Evolutionary conservation across 2,888 invertebrate genomes (phyloP).

Genomic region (Drepana falcataria): DNA sequence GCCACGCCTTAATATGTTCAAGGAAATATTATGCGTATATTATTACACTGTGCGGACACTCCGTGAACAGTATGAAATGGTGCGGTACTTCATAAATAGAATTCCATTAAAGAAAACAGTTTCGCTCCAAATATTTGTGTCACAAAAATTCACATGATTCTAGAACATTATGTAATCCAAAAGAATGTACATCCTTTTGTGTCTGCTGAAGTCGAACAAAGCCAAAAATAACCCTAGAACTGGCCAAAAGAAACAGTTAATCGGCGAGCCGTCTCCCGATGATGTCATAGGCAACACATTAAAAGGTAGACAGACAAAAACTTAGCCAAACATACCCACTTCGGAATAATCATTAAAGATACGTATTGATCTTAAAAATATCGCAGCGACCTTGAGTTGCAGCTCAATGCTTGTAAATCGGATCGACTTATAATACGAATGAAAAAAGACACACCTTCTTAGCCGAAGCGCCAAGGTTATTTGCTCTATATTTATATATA

Average conservation of each 20-base stretch:
- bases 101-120: not conserved
- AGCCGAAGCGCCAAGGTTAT: not conserved
- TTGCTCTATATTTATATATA: no score
- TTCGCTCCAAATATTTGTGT: not conserved
- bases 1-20: no score
- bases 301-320: constrained; percentile 39
- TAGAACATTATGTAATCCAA: not conserved
- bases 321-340: constrained; percentile 18
- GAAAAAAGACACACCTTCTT: not conserved
- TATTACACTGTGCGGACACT: no score
- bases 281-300: constrained; percentile 31
- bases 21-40: no score
- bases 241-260: constrained; percentile 27
- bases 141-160: not conserved
- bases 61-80: no score
- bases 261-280: constrained; percentile 22
- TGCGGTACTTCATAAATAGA: not conserved
- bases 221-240: constrained; percentile 22
- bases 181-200: not conserved
- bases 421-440: constrained; percentile 6
- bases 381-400: constrained; percentile 17
- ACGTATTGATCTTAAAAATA: constrained; percentile 5
- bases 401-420: constrained; percentile 13
- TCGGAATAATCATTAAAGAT: constrained; percentile 5
- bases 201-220: constrained; percentile 11